phyloP scores from a whole-genome alignment of 2,113 vertebrate species.

The Pygoscelis antarcticus region DNA sequence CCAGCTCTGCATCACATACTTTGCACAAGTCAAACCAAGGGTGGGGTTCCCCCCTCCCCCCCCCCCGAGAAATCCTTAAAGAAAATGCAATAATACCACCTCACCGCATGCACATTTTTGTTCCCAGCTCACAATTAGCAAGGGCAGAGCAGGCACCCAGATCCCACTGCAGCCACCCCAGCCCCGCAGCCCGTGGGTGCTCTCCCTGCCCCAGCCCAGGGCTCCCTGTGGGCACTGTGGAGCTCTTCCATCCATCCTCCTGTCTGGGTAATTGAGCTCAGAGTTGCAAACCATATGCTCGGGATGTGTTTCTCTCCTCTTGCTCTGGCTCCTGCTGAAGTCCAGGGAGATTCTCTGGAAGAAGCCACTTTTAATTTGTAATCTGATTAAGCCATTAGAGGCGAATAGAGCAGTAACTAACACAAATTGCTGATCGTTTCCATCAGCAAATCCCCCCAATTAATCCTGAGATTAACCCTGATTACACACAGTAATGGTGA shows the following conservation, averaged over 20 bases:
- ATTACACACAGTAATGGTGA: conserved; percentile 66
- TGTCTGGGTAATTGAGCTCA: background rate
- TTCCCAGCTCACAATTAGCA: background rate
- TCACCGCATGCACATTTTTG: fast-evolving
- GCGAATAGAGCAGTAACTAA: conserved; percentile 66
- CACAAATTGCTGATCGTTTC: conserved; percentile 66
- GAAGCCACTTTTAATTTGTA: conserved; percentile 70
- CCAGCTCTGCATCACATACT: background rate
- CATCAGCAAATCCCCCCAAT: conserved; percentile 71
- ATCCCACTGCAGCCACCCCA: background rate
- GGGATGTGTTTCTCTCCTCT: background rate
- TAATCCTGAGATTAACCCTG: conserved; percentile 75
- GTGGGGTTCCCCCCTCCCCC: no score
- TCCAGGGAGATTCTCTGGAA: conserved; percentile 47
- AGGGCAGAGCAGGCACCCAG: fast-evolving
- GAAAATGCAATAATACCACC: fast-evolving
- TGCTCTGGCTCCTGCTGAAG: background rate
- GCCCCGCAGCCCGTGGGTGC: background rate
- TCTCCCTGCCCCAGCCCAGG: background rate
- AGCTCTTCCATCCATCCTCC: background rate
- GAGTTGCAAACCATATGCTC: background rate
- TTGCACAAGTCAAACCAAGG: background rate
- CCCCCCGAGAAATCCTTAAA: background rate
- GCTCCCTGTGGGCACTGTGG: fast-evolving
- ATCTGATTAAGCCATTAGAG: conserved; percentile 73